These are phyloP conservation scores for Trichoplusia ni DNA, from an alignment of 1,140 invertebrate species.

Conservation along the genomic window DNA sequence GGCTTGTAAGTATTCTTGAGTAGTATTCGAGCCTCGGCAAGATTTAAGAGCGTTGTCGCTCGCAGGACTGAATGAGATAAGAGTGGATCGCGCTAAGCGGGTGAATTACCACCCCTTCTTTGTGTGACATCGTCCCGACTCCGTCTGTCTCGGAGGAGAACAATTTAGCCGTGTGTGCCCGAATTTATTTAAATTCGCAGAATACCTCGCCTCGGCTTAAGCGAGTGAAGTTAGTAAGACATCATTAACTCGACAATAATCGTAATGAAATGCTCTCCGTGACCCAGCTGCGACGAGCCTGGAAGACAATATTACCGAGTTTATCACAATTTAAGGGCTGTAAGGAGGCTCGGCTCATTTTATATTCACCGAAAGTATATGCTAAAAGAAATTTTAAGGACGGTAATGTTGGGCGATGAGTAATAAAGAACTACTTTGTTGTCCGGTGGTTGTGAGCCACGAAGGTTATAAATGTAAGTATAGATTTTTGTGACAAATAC, in stretches of 20 bases:
- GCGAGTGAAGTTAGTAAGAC: constrained; percentile 52
- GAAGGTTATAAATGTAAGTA: constrained; percentile 53
- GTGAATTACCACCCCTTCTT: constrained; percentile 61
- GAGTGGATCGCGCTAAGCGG: constrained; percentile 58
- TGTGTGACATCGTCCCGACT: constrained; percentile 43
- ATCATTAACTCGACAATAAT: constrained; percentile 65
- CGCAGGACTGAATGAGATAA: constrained; percentile 62
- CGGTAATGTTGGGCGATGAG: constrained; percentile 33
- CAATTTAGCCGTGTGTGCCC: constrained; percentile 44
- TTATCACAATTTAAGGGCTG: constrained; percentile 50
- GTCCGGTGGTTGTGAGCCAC: too few species aligned
- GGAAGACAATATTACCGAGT: constrained; percentile 51
- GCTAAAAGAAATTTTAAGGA: constrained; percentile 36
- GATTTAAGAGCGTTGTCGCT: constrained; percentile 60
- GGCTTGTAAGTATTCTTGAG: constrained; percentile 58
- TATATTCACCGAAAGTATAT: constrained; percentile 30
- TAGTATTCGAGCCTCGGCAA: constrained; percentile 55
- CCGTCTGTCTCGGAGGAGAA: constrained; percentile 36
- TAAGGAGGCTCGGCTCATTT: constrained; percentile 36
- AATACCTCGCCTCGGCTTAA: constrained; percentile 46
- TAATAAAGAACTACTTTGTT: constrained; percentile 39
- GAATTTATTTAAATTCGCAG: constrained; percentile 67
- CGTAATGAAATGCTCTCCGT: constrained; percentile 63
- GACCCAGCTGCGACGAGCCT: constrained; percentile 46
- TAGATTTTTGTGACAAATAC: constrained; percentile 68